A percentile compares a stretch with the other conserved stretches of the same genome.
These are phyloP conservation scores for Natator depressus DNA, from an alignment of 2,113 vertebrate species.

Conservation along the genomic window DNA sequence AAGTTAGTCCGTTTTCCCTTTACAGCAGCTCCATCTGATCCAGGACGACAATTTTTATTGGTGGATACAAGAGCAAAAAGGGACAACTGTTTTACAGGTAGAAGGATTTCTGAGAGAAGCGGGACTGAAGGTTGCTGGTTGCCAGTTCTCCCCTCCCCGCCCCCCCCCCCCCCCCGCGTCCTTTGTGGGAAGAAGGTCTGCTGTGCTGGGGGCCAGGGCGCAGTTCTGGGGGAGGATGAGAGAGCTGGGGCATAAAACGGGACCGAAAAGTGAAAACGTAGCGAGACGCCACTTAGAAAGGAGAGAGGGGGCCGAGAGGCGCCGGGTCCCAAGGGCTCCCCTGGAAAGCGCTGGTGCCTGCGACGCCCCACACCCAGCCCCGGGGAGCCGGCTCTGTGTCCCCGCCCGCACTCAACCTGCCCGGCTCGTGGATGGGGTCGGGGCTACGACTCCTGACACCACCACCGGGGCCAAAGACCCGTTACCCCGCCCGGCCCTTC, in stretches of 20 bases:
- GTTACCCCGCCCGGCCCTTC: not conserved
- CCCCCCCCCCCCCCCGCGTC: too few species aligned
- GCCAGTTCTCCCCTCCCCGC: too few species aligned
- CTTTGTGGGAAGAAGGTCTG: too few species aligned
- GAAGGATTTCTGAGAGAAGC: not conserved
- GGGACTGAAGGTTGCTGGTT: not conserved
- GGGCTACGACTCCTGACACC: not conserved
- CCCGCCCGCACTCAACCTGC: not conserved
- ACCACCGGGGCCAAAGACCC: not conserved
- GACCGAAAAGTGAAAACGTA: not conserved
- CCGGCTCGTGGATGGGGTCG: not conserved
- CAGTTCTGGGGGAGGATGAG: not conserved
- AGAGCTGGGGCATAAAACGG: not conserved
- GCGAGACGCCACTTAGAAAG: not conserved
- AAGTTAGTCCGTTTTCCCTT: not conserved
- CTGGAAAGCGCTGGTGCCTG: too few species aligned
- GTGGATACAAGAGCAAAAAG: not conserved
- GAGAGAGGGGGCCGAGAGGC: not conserved
- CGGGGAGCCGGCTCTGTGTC: not conserved
- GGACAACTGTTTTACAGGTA: not conserved
- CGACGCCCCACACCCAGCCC: not conserved
- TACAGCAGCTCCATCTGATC: not conserved
- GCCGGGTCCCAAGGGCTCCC: not conserved
- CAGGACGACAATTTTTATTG: too few species aligned
- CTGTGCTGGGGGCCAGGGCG: too few species aligned